phyloP scores from a whole-genome alignment of 1,140 invertebrate genomes.

The Saccostrea glomerata region DNA sequence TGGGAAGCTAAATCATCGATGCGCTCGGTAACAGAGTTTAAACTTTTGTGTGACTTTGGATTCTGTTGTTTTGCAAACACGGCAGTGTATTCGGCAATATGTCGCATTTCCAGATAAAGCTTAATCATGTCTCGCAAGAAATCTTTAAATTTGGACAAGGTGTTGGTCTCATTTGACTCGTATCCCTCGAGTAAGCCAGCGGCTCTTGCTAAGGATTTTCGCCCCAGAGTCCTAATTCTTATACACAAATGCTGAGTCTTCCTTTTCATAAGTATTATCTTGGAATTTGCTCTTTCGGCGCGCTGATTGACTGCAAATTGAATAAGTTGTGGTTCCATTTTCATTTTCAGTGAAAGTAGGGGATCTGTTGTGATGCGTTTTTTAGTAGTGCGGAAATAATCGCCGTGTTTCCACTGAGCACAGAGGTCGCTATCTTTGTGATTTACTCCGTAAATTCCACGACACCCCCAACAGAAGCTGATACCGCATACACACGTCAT shows the following conservation, averaged over 20 bases:
- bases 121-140: slow-evolving; percentile 50
- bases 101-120: slow-evolving; percentile 56
- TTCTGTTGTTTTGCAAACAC: slow-evolving; percentile 36
- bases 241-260: slow-evolving; percentile 21
- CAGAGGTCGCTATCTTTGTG: neutral
- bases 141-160: neutral
- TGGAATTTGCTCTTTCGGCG: neutral
- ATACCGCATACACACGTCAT: neutral
- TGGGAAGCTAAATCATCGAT: neutral
- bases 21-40: neutral
- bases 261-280: neutral
- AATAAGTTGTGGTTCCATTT: neutral
- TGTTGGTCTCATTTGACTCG: slow-evolving; percentile 22
- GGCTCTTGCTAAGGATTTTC: neutral
- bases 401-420: neutral
- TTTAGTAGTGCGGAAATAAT: neutral
- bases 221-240: slow-evolving; percentile 16
- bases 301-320: slow-evolving; percentile 1
- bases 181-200: neutral
- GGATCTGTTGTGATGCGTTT: neutral
- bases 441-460: neutral
- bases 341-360: neutral
- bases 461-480: no score
- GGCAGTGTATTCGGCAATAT: slow-evolving; percentile 58
- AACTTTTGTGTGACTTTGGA: neutral